Evolutionary conservation across 2,113 vertebrate species (phyloP), one percentile per base, ranked within the genome.

Genomic region (Antigone vipio): DNA sequence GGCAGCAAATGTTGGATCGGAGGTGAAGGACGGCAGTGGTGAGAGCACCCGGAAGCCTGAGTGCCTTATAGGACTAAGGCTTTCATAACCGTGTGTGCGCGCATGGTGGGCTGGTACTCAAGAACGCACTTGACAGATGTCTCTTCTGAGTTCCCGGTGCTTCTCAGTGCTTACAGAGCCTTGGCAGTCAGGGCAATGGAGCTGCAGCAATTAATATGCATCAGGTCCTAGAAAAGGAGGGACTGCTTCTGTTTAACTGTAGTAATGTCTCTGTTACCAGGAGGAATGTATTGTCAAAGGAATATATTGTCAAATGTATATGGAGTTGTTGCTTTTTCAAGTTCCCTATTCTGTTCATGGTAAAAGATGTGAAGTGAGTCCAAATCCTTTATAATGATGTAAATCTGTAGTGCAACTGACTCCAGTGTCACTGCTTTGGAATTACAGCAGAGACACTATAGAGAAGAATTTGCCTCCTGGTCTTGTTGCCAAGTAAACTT

Each of bases 401-500:
- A 63, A 52, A 50, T 60, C 68, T 62, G 20, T 56, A 75, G 69
- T 64, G 60, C 88, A 42, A 11, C 60, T 74, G 82, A 53, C 60
- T 95, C 21, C 21, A 3, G 79, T 77, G 88, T 67, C 59, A 35
- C 71, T 85, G 53, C 45, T 78, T 91, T 89, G 80, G 69, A 96
- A 75, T 75, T 80, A 15, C 56, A 75, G 30, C 80, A 78, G 68
- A 53, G 79, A 74, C 93, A 84, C 68, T 56, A 3, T 2, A 59
- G 30, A 84, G 79, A 66, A 77, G 76, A 82, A 82, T 92, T 89
- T 79, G 49, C 35, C 75, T 93, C 49, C 80, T 73, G 60, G 42
- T 93, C n/a, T 85, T 73, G 45, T 88, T 93, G 89, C 86, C 84
- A 91, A 89, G 62, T 89, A 91, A 69, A 91, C 66, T 89, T 87